Conservation (phyloP, 2,113 vertebrate genomes). For the Leptobrachium ailaonicum region DNA sequence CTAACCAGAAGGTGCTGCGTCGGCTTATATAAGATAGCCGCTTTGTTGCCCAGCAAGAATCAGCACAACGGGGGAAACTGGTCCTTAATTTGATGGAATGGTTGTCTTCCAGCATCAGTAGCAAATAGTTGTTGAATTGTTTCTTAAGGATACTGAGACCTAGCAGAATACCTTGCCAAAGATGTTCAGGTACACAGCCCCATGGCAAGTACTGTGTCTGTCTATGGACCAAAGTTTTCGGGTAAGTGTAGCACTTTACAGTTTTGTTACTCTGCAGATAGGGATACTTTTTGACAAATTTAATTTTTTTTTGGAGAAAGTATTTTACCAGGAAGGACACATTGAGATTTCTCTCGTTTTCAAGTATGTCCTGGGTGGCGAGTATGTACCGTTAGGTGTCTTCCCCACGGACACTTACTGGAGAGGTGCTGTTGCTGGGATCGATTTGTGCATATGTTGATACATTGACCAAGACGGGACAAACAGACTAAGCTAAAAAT, state of each 20-base stretch:
- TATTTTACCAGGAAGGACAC: too few species aligned
- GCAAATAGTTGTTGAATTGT: neutral
- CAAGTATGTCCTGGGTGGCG: too few species aligned
- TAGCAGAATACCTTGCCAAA: constrained; percentile 52
- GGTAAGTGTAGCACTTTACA: constrained; percentile 60
- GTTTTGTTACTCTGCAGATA: neutral
- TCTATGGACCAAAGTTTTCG: constrained; percentile 66
- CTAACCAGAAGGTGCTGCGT: neutral
- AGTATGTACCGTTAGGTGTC: too few species aligned
- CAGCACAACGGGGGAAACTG: neutral
- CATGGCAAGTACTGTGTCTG: constrained; percentile 73
- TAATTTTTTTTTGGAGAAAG: too few species aligned
- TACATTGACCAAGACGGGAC: too few species aligned
- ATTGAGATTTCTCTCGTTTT: too few species aligned
- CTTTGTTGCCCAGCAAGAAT: neutral
- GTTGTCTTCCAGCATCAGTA: neutral
- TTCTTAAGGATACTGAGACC: neutral
- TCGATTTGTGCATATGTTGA: too few species aligned
- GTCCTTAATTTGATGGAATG: constrained; percentile 2
- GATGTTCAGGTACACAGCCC: constrained; percentile 73
- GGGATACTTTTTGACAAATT: neutral
- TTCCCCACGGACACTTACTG: too few species aligned
- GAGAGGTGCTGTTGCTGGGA: too few species aligned
- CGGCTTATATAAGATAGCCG: neutral
- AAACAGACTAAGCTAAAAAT: too few species aligned